Conservation (phyloP, 2,797 vertebrate genomes). For the Alosa sapidissima region DNA sequence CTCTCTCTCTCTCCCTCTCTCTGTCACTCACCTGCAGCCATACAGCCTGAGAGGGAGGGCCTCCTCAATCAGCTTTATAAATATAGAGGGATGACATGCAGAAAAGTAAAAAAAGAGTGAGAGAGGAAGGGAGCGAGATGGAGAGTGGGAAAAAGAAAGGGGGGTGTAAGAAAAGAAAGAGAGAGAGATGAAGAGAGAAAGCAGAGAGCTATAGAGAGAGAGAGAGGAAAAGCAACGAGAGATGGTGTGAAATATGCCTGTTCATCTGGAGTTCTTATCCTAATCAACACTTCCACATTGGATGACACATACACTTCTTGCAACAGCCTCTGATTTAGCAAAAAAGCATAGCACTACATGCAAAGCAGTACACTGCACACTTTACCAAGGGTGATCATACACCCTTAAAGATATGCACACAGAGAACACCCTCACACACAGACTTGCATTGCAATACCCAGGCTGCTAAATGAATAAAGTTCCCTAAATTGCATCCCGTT, state of each 20-base stretch:
- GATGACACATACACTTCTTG: background rate
- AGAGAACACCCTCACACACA: background rate
- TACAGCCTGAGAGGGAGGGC: background rate
- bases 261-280: background rate
- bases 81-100: conserved; percentile 10
- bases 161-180: background rate
- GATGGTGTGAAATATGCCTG: background rate
- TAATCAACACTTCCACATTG: conserved; percentile 24
- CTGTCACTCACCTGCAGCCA: background rate
- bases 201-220: background rate
- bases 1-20: no score
- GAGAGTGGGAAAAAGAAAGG: background rate
- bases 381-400: background rate
- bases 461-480: no score
- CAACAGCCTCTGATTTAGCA: conserved; percentile 14
- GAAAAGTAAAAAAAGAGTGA: background rate
- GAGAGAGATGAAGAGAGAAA: background rate
- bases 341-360: conserved; percentile 1
- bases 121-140: background rate
- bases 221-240: background rate
- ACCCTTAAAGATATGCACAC: background rate
- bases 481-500: no score
- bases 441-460: background rate
- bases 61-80: conserved; percentile 1
- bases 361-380: background rate